Evolutionary conservation across 1,140 invertebrate species (phyloP), one percentile per base, ranked within the genome.

Genomic region (Anastrepha obliqua): DNA sequence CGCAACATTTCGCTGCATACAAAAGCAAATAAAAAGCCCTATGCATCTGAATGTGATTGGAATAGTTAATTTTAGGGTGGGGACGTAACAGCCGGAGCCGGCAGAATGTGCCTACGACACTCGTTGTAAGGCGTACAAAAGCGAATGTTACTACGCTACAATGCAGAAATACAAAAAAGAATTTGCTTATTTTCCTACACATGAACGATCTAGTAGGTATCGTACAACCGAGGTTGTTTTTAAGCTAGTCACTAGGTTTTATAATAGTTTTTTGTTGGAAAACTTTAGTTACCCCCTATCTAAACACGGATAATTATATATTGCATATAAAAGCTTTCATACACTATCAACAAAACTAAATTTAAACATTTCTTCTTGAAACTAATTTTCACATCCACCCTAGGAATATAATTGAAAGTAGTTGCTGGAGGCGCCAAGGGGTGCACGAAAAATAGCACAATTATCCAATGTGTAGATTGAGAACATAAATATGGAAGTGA

Each of bases 41-140:
- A 29, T 11, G 42, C 17, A 81, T 3, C 51, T 81, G 74, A 20
- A 58, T 74, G 67, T 74, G 47, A 9, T 55, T 81, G 13, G 74
- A 81, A 81, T 81, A 29, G 20, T 29, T 81, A 81, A 81, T 81
- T 55, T n/a, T 81, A 20, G 47, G 74, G 51, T 81, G 74, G 47
- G n/a, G 74, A 55, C 2, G 55, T 15, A 51, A 62, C 1, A 62
- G 29, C 29, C 29, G 29, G 29, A 5, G 13, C 60, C 60, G 15
- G 15, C 4, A 5, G 4, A 15, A 51, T 81, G 9, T 51, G 6
- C 11, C 51, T 8, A 7, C 6, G n/a, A 15, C 5, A 55, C 47
- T 81, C 55, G 44, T 7, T 17, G 17, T n/a, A 29, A 47, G 4
- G 13, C 17, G n/a, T 9, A 81, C 47, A 55, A 55, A 55, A 2